Conservation (phyloP, 2,113 vertebrate genomes). For the Heterocephalus glaber region DNA sequence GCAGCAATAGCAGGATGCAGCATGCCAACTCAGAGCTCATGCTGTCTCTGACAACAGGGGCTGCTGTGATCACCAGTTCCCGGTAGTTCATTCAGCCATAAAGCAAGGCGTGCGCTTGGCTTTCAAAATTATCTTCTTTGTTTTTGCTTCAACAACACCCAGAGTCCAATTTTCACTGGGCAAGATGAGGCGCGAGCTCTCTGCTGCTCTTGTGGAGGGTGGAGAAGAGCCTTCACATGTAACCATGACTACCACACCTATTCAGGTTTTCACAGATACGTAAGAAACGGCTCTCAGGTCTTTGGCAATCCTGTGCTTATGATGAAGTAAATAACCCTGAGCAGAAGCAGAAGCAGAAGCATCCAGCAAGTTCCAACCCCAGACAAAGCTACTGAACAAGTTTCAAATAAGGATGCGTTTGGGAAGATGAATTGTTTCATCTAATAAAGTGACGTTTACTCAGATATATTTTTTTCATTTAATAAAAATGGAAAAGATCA, state of each 20-base stretch:
- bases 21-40: neutral
- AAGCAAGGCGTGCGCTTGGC: slow-evolving; percentile 60
- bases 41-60: neutral
- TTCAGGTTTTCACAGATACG: neutral
- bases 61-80: slow-evolving; percentile 30
- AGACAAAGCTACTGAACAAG: neutral
- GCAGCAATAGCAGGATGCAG: neutral
- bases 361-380: neutral
- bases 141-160: slow-evolving; percentile 78
- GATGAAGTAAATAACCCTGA: neutral
- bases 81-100: slow-evolving; percentile 55
- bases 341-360: neutral
- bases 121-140: slow-evolving; percentile 71
- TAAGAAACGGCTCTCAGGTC: slow-evolving; percentile 33
- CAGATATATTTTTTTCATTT: neutral
- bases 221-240: slow-evolving; percentile 74
- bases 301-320: neutral
- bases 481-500: neutral
- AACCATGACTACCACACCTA: slow-evolving; percentile 54
- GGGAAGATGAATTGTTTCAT: neutral
- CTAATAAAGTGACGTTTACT: neutral
- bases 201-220: slow-evolving; percentile 62
- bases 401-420: neutral
- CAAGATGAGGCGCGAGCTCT: slow-evolving; percentile 74
- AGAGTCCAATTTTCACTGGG: slow-evolving; percentile 76